Conservation (phyloP, 2,797 vertebrate species). For the Moxostoma hubbsi region DNA sequence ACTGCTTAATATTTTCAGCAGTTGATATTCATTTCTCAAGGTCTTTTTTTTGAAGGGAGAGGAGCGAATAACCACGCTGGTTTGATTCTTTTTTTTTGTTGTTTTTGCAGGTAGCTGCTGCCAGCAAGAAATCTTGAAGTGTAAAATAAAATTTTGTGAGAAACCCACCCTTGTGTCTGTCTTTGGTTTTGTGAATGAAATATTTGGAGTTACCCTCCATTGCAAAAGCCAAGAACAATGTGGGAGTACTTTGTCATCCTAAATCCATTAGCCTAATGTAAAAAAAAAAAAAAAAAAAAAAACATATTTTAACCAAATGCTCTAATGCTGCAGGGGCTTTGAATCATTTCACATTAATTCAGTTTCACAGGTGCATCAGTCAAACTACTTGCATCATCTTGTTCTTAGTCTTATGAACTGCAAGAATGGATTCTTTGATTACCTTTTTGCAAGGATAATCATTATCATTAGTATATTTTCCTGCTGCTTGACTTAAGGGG, state of each 20-base stretch:
- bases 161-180: slow-evolving; percentile 57
- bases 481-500: slow-evolving; percentile 5
- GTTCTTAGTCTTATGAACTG: neutral
- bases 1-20: neutral
- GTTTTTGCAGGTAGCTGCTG: slow-evolving; percentile 76
- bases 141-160: slow-evolving; percentile 80
- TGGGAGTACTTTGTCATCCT: neutral
- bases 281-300: neutral
- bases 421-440: neutral
- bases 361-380: neutral
- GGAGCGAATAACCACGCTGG: neutral
- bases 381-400: slow-evolving; percentile 3
- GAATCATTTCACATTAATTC: neutral
- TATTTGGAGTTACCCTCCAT: neutral
- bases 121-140: slow-evolving; percentile 79
- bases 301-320: neutral
- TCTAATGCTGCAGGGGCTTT: neutral
- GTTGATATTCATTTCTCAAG: slow-evolving; percentile 26
- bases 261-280: neutral
- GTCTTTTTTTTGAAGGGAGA: neutral
- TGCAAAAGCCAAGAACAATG: neutral
- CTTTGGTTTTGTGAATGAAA: slow-evolving; percentile 5
- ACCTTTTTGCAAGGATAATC: slow-evolving; percentile 5
- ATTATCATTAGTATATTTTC: slow-evolving; percentile 21
- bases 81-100: slow-evolving; percentile 10